These are phyloP conservation scores for Pterostichus madidus DNA, from an alignment of 2,888 invertebrate genomes.

Conservation along the genomic window DNA sequence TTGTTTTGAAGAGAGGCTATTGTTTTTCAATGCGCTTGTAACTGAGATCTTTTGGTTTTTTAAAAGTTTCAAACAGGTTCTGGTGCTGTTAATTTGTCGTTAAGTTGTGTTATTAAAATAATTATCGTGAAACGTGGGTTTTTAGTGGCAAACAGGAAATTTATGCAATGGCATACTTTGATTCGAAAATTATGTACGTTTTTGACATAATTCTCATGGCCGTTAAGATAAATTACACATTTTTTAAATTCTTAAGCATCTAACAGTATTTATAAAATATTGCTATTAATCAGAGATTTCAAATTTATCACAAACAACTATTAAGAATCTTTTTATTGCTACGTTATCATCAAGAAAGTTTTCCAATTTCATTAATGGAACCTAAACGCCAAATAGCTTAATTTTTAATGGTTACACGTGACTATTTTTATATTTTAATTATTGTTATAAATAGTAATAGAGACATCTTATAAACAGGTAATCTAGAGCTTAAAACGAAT, in stretches of 20 bases:
- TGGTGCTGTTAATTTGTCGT: conserved; percentile 44
- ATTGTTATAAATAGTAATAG: conserved; percentile 62
- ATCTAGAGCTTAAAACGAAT: conserved; percentile 44
- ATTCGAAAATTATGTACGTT: conserved; percentile 17
- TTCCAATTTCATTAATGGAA: conserved; percentile 25
- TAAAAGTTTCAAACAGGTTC: conserved; percentile 30
- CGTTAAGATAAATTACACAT: conserved; percentile 31
- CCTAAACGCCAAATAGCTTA: conserved; percentile 31
- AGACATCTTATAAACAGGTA: conserved; percentile 57
- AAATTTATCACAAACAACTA: background rate
- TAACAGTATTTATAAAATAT: conserved; percentile 32
- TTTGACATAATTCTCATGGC: conserved; percentile 53
- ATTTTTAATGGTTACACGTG: conserved; percentile 29
- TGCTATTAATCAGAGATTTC: background rate
- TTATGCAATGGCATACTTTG: conserved; percentile 59
- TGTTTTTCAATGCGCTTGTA: conserved; percentile 37
- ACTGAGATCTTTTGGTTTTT: conserved; percentile 38
- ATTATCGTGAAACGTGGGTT: conserved; percentile 30
- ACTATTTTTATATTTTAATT: conserved; percentile 46
- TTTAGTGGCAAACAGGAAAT: conserved; percentile 49
- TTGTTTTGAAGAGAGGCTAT: conserved; percentile 33
- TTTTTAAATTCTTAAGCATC: conserved; percentile 3
- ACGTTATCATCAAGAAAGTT: conserved; percentile 6
- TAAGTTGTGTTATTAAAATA: conserved; percentile 53
- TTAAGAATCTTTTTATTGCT: conserved; percentile 19